These are phyloP conservation scores for Liolophura sinensis DNA, from an alignment of 1,140 invertebrate genomes.

Conservation along the genomic window DNA sequence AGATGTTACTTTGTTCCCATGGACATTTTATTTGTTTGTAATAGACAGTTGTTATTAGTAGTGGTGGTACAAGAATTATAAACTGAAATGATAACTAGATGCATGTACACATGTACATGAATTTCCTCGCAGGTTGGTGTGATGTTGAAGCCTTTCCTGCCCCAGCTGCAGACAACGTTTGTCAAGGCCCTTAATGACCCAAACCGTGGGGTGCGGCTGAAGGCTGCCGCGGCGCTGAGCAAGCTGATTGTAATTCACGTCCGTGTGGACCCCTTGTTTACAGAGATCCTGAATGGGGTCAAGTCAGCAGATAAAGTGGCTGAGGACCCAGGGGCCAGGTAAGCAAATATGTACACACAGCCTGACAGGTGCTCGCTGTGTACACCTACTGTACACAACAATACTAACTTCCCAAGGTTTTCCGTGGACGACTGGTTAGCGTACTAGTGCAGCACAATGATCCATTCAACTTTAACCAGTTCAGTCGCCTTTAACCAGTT, in stretches of 20 bases:
- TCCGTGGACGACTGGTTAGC: too few relatives aligned
- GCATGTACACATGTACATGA: background rate
- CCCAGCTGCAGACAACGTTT: constrained; percentile 97
- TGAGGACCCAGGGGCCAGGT: constrained; percentile 81
- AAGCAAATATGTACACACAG: too few relatives aligned
- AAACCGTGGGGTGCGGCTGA: constrained; percentile 83
- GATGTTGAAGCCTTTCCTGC: constrained; percentile 95
- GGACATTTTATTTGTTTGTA: background rate
- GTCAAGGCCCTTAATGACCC: constrained; percentile 90
- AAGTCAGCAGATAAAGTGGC: constrained; percentile 81
- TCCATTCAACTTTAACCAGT: too few relatives aligned
- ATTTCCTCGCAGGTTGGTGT: constrained; percentile 65
- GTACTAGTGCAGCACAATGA: too few relatives aligned
- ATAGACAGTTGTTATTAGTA: too few relatives aligned
- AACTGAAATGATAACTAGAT: constrained; percentile 1
- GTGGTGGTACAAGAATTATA: background rate
- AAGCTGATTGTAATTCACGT: constrained; percentile 90
- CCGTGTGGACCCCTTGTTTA: constrained; percentile 81
- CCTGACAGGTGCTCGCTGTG: background rate
- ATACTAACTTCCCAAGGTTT: too few relatives aligned
- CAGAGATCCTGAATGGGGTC: constrained; percentile 84
- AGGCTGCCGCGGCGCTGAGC: constrained; percentile 84
- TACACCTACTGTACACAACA: background rate
- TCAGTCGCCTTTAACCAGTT: too few relatives aligned
- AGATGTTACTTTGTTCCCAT: too few relatives aligned